Conservation (phyloP, 2,888 invertebrate genomes). For the Anorthoa munda region DNA sequence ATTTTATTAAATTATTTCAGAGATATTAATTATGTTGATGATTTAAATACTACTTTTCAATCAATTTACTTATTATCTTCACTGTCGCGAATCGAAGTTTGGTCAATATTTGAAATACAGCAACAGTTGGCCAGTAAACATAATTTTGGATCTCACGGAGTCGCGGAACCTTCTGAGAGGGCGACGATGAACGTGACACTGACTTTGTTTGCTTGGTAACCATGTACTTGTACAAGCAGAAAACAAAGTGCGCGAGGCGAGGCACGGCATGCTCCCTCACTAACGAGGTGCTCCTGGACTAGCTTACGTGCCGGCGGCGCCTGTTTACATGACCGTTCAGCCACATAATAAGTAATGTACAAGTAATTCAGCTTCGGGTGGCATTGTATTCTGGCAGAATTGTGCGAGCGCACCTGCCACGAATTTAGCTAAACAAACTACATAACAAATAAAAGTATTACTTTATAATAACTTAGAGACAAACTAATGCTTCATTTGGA, state of each 20-base stretch:
- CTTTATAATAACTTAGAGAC: background rate
- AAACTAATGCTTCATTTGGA: constrained; percentile 11
- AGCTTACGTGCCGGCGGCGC: background rate
- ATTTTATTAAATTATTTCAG: background rate
- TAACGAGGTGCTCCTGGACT: constrained; percentile 13
- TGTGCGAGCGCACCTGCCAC: background rate
- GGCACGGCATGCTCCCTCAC: background rate
- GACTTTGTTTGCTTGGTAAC: too few relatives aligned
- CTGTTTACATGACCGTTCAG: background rate
- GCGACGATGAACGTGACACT: too few relatives aligned
- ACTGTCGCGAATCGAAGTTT: background rate
- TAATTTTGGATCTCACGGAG: background rate
- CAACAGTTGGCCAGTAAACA: background rate
- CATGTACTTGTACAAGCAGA: background rate
- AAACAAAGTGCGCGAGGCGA: constrained; percentile 10
- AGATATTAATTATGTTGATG: too few relatives aligned
- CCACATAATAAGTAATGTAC: too few relatives aligned
- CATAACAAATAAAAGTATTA: background rate
- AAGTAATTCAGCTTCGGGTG: background rate
- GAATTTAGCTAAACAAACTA: background rate
- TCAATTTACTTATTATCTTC: background rate
- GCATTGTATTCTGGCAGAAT: background rate
- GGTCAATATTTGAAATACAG: background rate
- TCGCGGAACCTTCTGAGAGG: too few relatives aligned
- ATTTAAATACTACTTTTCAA: too few relatives aligned